Base-by-base conservation (phyloP, 53 echinoderm and acorn worm genomes). In the Astropecten irregularis region DNA sequence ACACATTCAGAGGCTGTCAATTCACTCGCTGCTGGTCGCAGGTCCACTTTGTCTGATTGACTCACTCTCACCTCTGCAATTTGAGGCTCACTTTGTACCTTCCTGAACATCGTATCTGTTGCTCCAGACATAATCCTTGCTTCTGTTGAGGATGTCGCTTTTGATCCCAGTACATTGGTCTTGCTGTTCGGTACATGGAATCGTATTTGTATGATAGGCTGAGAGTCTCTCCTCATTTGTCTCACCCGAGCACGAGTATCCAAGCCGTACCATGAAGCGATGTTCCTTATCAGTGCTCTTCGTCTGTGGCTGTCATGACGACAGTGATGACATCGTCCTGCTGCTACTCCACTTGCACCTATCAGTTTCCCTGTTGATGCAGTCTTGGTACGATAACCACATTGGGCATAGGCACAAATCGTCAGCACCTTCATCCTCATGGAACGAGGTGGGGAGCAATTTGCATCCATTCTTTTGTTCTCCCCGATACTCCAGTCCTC, bases 401-500 rank as follows among this genome's bases (percentile, higher is more conserved):
- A 9, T 4, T 9, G 21, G 0, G 30, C 2, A 0, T 58, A 30
- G 59, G 47, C 48, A 32, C 71, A 52, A 33, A 71, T 52, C 49
- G 20, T 69, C n/a, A 48, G 7, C 7, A 69, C 15, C 32, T 32
- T 18, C 50, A 20, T 52, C 71, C 71, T 51, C 3, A n/a, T n/a
- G n/a, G n/a, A n/a, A n/a, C n/a, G n/a, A n/a, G n/a, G n/a, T n/a
- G n/a, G n/a, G n/a, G n/a, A n/a, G n/a, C n/a, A n/a, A n/a, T n/a
- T n/a, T n/a, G n/a, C n/a, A n/a, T 71, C 71, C 71, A 71, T 71
- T 19, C 16, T 70, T 49, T 52, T 36, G 27, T 20, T 52, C 13
- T 29, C 7, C 2, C 10, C 50, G n/a, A 71, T 32, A 71, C n/a
- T n/a, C n/a, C n/a, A n/a, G n/a, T n/a, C n/a, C n/a, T 71, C 71